Evolutionary conservation across 1,140 invertebrate genomes (phyloP).

Genomic region (Asobara japonica): DNA sequence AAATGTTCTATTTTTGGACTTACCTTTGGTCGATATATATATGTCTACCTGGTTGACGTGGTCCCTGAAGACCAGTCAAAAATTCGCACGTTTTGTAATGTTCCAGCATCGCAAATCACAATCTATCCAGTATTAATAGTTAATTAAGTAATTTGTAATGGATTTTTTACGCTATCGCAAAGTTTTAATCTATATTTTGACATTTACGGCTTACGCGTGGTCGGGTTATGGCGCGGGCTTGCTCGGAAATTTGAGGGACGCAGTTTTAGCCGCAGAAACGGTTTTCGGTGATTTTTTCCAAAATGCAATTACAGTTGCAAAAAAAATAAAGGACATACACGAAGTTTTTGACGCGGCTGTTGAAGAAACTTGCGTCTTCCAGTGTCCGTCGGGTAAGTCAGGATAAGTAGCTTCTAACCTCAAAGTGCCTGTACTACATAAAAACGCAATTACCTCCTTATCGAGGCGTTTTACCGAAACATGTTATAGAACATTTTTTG

Average conservation of each 20-base stretch:
- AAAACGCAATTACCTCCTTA: no score
- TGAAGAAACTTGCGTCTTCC: slow-evolving; percentile 82
- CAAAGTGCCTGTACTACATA: no score
- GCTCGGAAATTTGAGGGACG: slow-evolving; percentile 77
- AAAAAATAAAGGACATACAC: slow-evolving; percentile 79
- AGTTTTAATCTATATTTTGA: slow-evolving; percentile 77
- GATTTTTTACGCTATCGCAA: slow-evolving; percentile 72
- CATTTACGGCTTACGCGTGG: slow-evolving; percentile 81
- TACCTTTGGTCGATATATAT: no score
- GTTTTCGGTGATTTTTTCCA: slow-evolving; percentile 80
- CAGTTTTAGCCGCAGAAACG: slow-evolving; percentile 79
- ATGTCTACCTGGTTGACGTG: no score
- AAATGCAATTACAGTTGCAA: slow-evolving; percentile 79
- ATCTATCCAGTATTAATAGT: not conserved
- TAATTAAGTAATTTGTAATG: slow-evolving; percentile 46
- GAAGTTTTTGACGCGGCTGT: slow-evolving; percentile 85
- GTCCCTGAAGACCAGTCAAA: not conserved
- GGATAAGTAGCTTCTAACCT: slow-evolving; percentile 29
- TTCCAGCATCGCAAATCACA: no score
- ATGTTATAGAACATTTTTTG: no score
- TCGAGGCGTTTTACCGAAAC: no score
- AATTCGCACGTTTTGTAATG: not conserved
- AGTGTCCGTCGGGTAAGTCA: slow-evolving; percentile 75
- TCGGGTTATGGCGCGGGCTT: slow-evolving; percentile 82
- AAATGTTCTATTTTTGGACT: no score